Percentiles rank a stretch among this genome's conserved stretches.
Conservation (phyloP, 2,888 invertebrate species). For the Myopa testacea region DNA sequence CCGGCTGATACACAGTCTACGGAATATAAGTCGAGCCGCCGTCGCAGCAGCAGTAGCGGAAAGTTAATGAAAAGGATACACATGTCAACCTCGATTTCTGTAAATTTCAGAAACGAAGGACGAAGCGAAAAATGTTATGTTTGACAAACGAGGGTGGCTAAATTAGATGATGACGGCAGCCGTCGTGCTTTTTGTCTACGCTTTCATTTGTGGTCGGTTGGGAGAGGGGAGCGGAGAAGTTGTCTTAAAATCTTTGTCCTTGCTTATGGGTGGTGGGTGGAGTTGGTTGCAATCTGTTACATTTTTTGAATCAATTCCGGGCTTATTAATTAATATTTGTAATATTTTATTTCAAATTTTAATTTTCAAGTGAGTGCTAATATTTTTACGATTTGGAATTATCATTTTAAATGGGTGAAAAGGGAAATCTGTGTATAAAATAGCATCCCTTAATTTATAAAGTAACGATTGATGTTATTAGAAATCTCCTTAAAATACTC, state of each 20-base stretch:
- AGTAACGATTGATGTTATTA: not conserved
- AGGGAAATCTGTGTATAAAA: not conserved
- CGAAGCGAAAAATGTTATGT: constrained; percentile 40
- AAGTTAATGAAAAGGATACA: constrained; percentile 69
- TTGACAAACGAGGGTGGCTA: constrained; percentile 53
- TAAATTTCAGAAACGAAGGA: constrained; percentile 37
- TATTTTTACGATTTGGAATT: not conserved
- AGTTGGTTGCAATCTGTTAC: constrained; percentile 61
- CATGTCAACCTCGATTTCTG: constrained; percentile 67
- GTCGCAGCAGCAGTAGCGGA: constrained; percentile 40
- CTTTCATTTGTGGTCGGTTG: constrained; percentile 43
- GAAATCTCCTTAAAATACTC: too few relatives aligned
- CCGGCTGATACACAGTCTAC: not conserved
- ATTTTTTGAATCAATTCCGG: constrained; percentile 51
- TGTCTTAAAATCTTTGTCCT: not conserved
- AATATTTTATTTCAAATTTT: not conserved
- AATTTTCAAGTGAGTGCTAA: constrained; percentile 19
- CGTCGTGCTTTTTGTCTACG: constrained; percentile 33
- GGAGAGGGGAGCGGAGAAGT: not conserved
- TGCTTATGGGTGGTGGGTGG: constrained; percentile 52
- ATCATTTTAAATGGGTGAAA: not conserved
- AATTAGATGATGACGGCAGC: constrained; percentile 42
- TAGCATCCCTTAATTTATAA: not conserved
- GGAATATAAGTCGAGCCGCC: constrained; percentile 17
- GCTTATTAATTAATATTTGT: not conserved